phyloP scores from a whole-genome alignment of 2,113 vertebrate genomes.

The Epinephelus lanceolatus region DNA sequence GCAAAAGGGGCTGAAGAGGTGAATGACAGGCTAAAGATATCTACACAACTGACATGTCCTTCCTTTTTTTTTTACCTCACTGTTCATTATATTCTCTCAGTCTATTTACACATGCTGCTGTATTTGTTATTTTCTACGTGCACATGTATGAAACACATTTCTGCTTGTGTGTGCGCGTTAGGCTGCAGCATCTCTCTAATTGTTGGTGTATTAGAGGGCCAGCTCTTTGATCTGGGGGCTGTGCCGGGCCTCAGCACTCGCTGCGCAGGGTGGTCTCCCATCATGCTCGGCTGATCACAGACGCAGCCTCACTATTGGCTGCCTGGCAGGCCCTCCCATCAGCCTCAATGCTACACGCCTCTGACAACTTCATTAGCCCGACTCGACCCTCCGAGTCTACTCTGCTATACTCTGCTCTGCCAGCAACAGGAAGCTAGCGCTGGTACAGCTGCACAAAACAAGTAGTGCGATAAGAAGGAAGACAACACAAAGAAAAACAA shows the following conservation, averaged over 20 bases:
- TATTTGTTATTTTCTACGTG: background rate
- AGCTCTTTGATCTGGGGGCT: slow-evolving; percentile 89
- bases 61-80: background rate
- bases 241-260: slow-evolving; percentile 74
- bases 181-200: slow-evolving; percentile 76
- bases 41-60: background rate
- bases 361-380: slow-evolving; percentile 97
- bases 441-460: slow-evolving; percentile 42
- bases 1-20: slow-evolving; percentile 15
- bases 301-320: slow-evolving; percentile 83
- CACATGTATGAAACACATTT: background rate
- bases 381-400: slow-evolving; percentile 67
- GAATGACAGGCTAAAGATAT: slow-evolving; percentile 29
- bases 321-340: slow-evolving; percentile 90
- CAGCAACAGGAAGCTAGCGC: slow-evolving; percentile 57
- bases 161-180: slow-evolving; percentile 19
- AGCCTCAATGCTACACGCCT: slow-evolving; percentile 86
- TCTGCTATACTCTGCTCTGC: slow-evolving; percentile 54
- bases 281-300: slow-evolving; percentile 89
- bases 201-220: slow-evolving; percentile 83
- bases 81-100: background rate
- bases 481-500: background rate
- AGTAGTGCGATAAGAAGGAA: slow-evolving; percentile 1
- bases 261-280: slow-evolving; percentile 94
- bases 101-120: background rate